Percentiles rank a stretch among this genome's conserved stretches.
phyloP scores from a whole-genome alignment of 1,140 invertebrate species.

The Ladona fulva region DNA sequence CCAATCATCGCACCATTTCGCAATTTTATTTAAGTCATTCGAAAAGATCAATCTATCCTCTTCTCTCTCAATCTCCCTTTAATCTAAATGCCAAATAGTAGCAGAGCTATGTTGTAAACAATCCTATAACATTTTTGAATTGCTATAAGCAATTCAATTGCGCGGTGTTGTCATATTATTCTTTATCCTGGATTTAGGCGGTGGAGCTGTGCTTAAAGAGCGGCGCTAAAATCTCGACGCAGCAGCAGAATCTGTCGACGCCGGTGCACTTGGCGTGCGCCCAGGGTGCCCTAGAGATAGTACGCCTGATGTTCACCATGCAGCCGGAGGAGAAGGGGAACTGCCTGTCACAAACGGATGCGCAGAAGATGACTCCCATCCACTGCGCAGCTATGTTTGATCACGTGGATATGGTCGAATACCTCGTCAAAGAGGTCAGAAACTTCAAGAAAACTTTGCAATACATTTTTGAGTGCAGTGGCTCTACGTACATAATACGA shows the following conservation, averaged over 20 bases:
- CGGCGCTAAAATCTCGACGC: slow-evolving; percentile 75
- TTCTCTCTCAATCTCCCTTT: too few relatives aligned
- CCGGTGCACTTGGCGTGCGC: slow-evolving; percentile 80
- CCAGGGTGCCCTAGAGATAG: slow-evolving; percentile 74
- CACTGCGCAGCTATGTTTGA: slow-evolving; percentile 87
- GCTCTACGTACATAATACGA: too few relatives aligned
- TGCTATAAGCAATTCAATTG: too few relatives aligned
- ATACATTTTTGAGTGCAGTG: too few relatives aligned
- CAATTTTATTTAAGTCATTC: too few relatives aligned
- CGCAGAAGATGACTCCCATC: slow-evolving; percentile 78
- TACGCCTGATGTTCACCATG: slow-evolving; percentile 72
- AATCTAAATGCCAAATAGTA: too few relatives aligned
- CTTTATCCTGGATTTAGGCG: slow-evolving; percentile 39
- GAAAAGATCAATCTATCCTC: too few relatives aligned
- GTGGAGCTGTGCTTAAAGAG: slow-evolving; percentile 75
- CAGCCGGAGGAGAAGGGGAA: slow-evolving; percentile 60
- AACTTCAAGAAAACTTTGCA: too few relatives aligned
- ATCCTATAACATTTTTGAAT: too few relatives aligned
- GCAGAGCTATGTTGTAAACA: too few relatives aligned
- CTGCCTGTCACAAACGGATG: slow-evolving; percentile 61
- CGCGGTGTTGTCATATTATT: too few relatives aligned
- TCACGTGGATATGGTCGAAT: slow-evolving; percentile 70
- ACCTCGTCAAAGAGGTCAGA: slow-evolving; percentile 56
- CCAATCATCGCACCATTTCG: too few relatives aligned
- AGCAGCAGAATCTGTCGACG: slow-evolving; percentile 79